Base-by-base conservation (phyloP, 2,888 invertebrate genomes). In the Dynastes tityus region DNA sequence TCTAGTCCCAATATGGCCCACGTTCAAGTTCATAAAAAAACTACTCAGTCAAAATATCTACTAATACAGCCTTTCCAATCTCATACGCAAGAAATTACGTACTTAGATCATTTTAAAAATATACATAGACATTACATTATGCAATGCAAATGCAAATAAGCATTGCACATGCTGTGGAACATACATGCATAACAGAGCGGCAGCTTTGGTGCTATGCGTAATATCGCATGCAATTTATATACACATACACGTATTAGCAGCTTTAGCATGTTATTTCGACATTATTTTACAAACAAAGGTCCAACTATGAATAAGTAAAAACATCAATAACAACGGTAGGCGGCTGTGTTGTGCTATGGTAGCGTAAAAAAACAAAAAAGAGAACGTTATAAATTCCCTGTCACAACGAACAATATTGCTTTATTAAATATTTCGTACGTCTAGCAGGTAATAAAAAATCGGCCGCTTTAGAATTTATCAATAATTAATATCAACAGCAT, bases 281-380 rank as follows among this genome's bases (percentile, higher is more conserved):
- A 58, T 58, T 58, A 58, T 58, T 16, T 58, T 58, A 8, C 55
- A 22, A 5, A 58, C 22, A 58, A 22, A 58, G 22, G 9, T 58
- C 55, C n/a, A 58, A 58, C 22, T 58, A 58, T 58, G 55, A 58
- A 58, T 58, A 58, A 58, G 55, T 58, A 58, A 58, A 58, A 8
- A 22, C 55, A 58, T 58, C 55, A 16, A 58, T 58, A 58, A 58
- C 55, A 58, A 58, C 55, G 6, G 55, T 22, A 58, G 55, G 16
- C 55, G 16, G 55, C 9, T 22, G n/a, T 58, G 9, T 58, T 58
- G 22, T 45, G 45, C 11, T 8, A 11, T 0, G 45, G 45, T 45
- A 45, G 45, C 45, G 45, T 11, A 45, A 45, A 45, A 45, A 11
- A 45, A 45, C 45, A 45, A 11, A 45, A 45, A 45, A 6, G 45